Evolutionary conservation across 2,888 invertebrate species (phyloP), one percentile per base, ranked within the genome.

Genomic region (Latrodectus hesperus): DNA sequence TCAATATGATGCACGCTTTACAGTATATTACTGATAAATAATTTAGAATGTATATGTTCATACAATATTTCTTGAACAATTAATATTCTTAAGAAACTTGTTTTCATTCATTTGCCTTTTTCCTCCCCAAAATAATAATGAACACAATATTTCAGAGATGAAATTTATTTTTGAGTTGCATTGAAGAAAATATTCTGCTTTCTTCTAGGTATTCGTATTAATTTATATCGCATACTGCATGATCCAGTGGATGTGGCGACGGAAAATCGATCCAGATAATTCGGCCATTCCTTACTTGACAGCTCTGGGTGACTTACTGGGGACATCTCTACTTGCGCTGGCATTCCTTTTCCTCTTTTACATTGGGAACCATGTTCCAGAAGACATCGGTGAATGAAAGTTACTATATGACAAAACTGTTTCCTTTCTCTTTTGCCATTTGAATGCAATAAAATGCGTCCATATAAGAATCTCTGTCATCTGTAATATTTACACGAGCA

Each of bases 261-360:
- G 93, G 92, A 96, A 96, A 92, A 96, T 96, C 91, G 98, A 98
- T 92, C 98, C 98, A 0, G 98, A 98, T 93, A 98, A 97, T 92
- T 96, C 96, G 53, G 96, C 97, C 72, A 98, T 98, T 90, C 98
- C 98, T 3, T 98, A 97, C 93, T 94, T 98, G 90, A 98, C 98
- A 0, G 96, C 99, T 0, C 92, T 98, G 22, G 99, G 98, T 38
- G 99, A 99, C 93, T 94, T 99, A 11, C 93, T 97, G 0, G 99
- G 99, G 53, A 97, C 98, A 6, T 94, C 95, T 78, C 94, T 97
- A 90, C 92, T 97, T 64, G 95, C 95, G 0, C 91, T 95, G 5
- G 96, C 96, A 9, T 96, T 96, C 92, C 95, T 90, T 65, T 74
- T 90, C 51, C 88, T 90, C 68, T 85, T 79, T 53, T 70, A 70